A percentile compares a stretch with the other conserved stretches of the same genome.
Conservation (phyloP, 1,140 invertebrate species). For the Papilio dardanus region DNA sequence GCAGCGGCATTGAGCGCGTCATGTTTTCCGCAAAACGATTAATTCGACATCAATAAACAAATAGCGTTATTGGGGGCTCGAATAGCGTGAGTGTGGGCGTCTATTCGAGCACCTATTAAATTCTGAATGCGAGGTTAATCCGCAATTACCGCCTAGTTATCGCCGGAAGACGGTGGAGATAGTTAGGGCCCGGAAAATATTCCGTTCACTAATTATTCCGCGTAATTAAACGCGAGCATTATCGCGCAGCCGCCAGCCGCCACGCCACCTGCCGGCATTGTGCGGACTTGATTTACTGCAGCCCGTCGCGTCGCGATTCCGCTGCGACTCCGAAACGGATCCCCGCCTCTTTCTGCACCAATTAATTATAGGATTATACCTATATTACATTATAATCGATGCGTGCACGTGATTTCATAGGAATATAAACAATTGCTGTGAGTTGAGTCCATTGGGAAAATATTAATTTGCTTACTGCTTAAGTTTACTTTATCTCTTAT, state of each 20-base stretch:
- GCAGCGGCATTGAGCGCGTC: slow-evolving; percentile 42
- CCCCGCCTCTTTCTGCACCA: slow-evolving; percentile 76
- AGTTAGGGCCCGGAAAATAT: slow-evolving; percentile 81
- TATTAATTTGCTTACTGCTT: not conserved
- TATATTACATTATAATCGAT: slow-evolving; percentile 73
- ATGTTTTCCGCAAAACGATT: slow-evolving; percentile 69
- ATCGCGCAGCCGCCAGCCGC: slow-evolving; percentile 66
- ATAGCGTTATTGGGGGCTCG: slow-evolving; percentile 70
- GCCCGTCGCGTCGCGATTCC: slow-evolving; percentile 67
- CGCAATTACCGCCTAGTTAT: slow-evolving; percentile 82
- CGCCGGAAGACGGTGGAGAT: slow-evolving; percentile 81
- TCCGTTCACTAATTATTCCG: slow-evolving; percentile 82
- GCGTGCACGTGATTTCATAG: slow-evolving; percentile 37
- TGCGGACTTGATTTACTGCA: slow-evolving; percentile 79
- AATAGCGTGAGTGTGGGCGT: slow-evolving; percentile 53
- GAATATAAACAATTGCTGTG: not conserved
- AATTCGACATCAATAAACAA: slow-evolving; percentile 75
- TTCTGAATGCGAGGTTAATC: slow-evolving; percentile 81
- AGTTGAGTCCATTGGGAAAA: not conserved
- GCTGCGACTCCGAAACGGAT: slow-evolving; percentile 69
- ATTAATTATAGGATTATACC: slow-evolving; percentile 80
- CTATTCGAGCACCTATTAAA: slow-evolving; percentile 77
- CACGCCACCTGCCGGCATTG: slow-evolving; percentile 76
- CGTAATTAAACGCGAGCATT: slow-evolving; percentile 82
- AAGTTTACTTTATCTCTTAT: too few species aligned